Evolutionary conservation across 2,797 vertebrate genomes (phyloP), one percentile per base, ranked within the genome.

Genomic region (Phoeniculus purpureus): DNA sequence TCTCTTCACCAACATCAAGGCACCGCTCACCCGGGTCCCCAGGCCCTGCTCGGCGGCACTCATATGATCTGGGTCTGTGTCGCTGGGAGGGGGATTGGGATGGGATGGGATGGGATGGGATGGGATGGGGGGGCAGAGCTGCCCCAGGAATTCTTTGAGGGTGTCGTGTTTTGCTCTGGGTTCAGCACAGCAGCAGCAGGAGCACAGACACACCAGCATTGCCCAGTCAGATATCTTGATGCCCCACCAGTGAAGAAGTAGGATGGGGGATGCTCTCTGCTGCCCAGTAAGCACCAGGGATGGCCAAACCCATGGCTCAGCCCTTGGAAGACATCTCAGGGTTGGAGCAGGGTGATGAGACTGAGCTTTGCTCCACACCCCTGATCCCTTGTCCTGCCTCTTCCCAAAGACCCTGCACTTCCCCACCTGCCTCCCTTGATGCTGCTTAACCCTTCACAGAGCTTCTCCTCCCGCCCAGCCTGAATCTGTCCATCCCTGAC

Each of bases 381-480:
- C n/a, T 1, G 0, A 32, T 31, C 3, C 0, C 34, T 31, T 4
- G 3, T 48, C 29, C 70, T 58, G 7, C 25, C 60, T 14, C 47
- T 29, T 75, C 60, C 60, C 48, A 16, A 15, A 65, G 37, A 31
- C 23, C 16, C 19, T 16, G 15, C 7, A 3, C 40, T 8, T 50
- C 25, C 40, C 20, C 0, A 0, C 1, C 27, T 13, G 13, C 29
- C 29, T 37, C 51, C 34, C 19, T 25, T 31, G 29, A 14, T 2
- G 0, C 43, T 8, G 17, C 31, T 13, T 12, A 59, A 3, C 17
- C 14, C 64, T 26, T 37, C 17, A 0, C 20, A 23, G 64, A 54
- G 22, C 65, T 51, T 19, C 54, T 47, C 55, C 54, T 47, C 55
- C 60, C 3, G 0, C 26, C 25, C 70, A 27, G 4, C 87, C 40